Conservation (phyloP, 2,797 vertebrate genomes). For the Ctenopoma kingsleyae region DNA sequence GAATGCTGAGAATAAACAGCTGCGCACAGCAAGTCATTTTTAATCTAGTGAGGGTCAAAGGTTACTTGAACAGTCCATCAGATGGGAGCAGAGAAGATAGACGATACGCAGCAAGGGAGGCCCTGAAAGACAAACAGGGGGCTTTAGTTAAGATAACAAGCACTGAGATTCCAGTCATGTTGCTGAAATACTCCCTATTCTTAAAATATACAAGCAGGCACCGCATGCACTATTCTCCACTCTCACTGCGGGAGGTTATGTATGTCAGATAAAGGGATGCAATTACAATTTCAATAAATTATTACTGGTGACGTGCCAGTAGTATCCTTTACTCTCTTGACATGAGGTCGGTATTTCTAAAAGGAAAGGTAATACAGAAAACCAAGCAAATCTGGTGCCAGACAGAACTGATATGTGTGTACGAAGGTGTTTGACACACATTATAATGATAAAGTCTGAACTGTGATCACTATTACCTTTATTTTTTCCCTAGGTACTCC, state of each 20-base stretch:
- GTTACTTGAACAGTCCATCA: conserved; percentile 35
- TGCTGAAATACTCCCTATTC: conserved; percentile 39
- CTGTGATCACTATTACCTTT: background rate
- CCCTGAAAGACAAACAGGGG: conserved; percentile 47
- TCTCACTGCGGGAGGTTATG: conserved; percentile 12
- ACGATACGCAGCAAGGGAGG: conserved; percentile 33
- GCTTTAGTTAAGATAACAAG: conserved; percentile 59
- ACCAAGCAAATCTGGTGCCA: conserved; percentile 13
- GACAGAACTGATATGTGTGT: conserved; percentile 17
- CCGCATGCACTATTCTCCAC: background rate
- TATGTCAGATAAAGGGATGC: background rate
- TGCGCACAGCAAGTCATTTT: conserved; percentile 41
- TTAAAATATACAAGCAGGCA: conserved; percentile 6
- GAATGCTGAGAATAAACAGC: conserved; percentile 47
- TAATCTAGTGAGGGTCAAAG: conserved; percentile 44
- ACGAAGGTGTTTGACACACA: background rate
- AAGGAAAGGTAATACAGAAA: conserved; percentile 21
- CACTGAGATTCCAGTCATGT: conserved; percentile 71
- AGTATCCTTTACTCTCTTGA: conserved; percentile 11
- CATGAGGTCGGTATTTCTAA: conserved; percentile 18
- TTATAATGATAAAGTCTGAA: background rate
- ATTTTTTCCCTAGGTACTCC: background rate
- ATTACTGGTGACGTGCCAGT: conserved; percentile 9
- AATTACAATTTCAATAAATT: conserved; percentile 12
- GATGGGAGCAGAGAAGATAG: conserved; percentile 28